Evolutionary conservation across 2,113 vertebrate genomes (phyloP), one percentile per base, ranked within the genome.

Genomic region (Cinclus mexicanus): DNA sequence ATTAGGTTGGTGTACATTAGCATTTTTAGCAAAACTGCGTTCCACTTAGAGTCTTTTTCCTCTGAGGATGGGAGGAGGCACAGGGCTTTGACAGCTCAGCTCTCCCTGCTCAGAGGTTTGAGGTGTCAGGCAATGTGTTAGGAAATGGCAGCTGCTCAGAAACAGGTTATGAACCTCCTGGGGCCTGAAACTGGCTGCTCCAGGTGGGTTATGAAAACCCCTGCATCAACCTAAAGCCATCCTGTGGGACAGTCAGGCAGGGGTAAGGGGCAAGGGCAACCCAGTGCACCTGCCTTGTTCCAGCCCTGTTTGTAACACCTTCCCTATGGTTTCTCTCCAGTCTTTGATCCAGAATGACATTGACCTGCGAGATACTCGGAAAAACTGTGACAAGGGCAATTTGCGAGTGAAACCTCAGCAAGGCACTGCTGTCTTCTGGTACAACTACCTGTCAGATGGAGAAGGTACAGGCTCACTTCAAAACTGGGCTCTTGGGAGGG

Each of bases 401-500:
- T 96, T 99, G 75, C 98, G 98, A 93, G 98, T 99, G 86, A 99
- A 98, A 91, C 99, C 99, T 44, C 97, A 96, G 39, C 98, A 98
- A 92, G 99, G 99, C 86, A 99, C 99, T 6, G 99, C 99, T 53
- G 98, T 99, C 74, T 98, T 99, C 95, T 99, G 99, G 99, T 99
- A 99, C 98, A 99, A 99, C 97, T 99, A 99, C 96, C 98, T 99
- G 74, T 99, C 99, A n/a, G 98, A 99, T 4, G 99, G 99, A 41
- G 98, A 99, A 98, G 99, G 99, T 99, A 98, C 1, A 35, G 90
- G 23, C 49, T 76, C 11, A 2, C 37, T 84, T 59, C 46, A 13
- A 26, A 69, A 37, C 41, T 70, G 6, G 0, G 52, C 49, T 83
- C 42, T 59, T 50, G 52, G 37, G 70, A 85, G 74, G 21, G n/a